Conservation (phyloP, 2,888 invertebrate genomes). For the Sipha maydis region DNA sequence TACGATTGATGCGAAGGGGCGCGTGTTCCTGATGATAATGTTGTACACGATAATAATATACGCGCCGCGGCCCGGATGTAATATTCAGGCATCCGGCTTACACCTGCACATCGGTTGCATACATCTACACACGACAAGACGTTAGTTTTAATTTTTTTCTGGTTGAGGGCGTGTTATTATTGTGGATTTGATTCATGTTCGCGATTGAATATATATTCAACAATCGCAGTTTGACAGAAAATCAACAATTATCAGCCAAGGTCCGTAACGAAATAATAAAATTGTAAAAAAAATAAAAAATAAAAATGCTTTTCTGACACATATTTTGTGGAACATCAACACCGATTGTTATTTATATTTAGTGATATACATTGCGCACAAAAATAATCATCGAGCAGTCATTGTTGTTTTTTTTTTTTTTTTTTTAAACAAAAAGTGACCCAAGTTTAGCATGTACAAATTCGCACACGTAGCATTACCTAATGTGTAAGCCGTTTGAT, state of each 20-base stretch:
- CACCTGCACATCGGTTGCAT: not conserved
- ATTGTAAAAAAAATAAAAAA: not conserved
- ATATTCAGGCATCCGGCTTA: slow-evolving; percentile 24
- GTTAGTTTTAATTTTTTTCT: not conserved
- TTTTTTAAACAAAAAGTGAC: slow-evolving; percentile 11
- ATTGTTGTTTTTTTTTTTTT: slow-evolving; percentile 28
- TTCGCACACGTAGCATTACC: slow-evolving; percentile 33
- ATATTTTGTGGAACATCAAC: slow-evolving; percentile 27
- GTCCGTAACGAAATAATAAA: slow-evolving; percentile 15
- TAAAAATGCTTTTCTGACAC: slow-evolving; percentile 27
- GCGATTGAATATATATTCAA: not conserved
- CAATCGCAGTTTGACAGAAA: not conserved
- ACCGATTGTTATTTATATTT: slow-evolving; percentile 40
- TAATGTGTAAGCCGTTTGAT: slow-evolving; percentile 4
- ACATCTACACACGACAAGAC: not conserved
- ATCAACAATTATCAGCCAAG: slow-evolving; percentile 28
- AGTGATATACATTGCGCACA: not conserved
- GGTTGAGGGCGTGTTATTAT: not conserved
- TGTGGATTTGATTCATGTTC: not conserved
- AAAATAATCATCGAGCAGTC: slow-evolving; percentile 24
- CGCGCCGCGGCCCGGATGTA: not conserved
- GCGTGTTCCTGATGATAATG: not conserved
- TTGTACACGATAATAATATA: not conserved
- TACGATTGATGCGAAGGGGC: not conserved
- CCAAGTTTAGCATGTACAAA: slow-evolving; percentile 23